Conservation (phyloP, 2,797 vertebrate genomes). For the Botia kubotai region DNA sequence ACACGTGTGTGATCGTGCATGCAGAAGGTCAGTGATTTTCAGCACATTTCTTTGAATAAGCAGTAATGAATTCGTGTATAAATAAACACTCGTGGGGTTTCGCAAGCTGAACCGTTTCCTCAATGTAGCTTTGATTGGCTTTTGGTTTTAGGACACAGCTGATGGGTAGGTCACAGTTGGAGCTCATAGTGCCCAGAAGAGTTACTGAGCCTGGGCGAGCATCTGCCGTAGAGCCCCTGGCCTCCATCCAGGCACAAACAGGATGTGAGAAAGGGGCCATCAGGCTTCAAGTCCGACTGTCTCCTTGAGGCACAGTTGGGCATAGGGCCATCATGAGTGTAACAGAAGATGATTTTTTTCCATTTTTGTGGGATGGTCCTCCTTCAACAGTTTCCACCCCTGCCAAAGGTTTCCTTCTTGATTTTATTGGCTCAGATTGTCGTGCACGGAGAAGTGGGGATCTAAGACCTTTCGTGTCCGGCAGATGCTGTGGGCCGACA, state of each 20-base stretch:
- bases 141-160: constrained; percentile 12
- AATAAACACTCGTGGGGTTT: constrained; percentile 33
- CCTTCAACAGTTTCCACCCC: constrained; percentile 9
- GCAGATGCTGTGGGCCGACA: constrained; percentile 39
- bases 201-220: constrained; percentile 13
- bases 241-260: constrained; percentile 17
- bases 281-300: not conserved
- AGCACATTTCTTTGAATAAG: not conserved
- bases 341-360: not conserved
- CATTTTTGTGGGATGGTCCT: not conserved
- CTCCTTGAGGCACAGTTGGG: not conserved
- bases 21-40: not conserved
- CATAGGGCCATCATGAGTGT: not conserved
- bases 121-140: not conserved
- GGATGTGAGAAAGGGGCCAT: not conserved
- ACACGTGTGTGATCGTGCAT: not conserved
- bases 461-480: constrained; percentile 5
- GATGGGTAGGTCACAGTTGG: constrained; percentile 16
- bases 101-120: not conserved
- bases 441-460: constrained; percentile 1
- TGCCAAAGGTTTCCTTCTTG: not conserved
- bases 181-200: not conserved
- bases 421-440: constrained; percentile 26
- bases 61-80: constrained; percentile 24
- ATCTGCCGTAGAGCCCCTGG: constrained; percentile 24